Base-by-base conservation (phyloP, 2,113 vertebrate species). In the Sula dactylatra region DNA sequence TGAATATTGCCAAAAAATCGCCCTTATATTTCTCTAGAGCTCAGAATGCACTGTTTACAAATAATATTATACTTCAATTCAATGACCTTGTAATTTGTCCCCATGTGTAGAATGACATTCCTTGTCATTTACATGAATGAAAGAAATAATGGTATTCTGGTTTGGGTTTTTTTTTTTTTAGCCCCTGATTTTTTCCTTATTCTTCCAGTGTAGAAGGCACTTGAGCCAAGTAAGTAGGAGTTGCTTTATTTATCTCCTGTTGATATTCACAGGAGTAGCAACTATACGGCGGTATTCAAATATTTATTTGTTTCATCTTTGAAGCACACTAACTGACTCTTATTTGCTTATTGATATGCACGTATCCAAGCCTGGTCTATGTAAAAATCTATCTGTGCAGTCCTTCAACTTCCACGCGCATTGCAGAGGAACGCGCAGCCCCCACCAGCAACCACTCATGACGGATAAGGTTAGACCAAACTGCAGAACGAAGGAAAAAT, bases 81-180 rank as follows among this genome's bases (percentile, higher is more conserved):
- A 70, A 26, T 74, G 90, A 84, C 71, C 90, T 74, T 49, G 36
- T 64, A 81, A 93, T 93, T 91, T 93, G 79, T 93, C 71, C 45
- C 86, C 82, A 16, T 44, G 67, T 92, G 69, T 66, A 88, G 89
- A 74, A 55, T 31, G 50, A 27, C 18, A 36, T 86, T 93, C 73
- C 52, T 83, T 82, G 67, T 73, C 88, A 84, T 86, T 65, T 59
- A 82, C 78, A 79, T 40, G 94, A 94, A 86, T 65, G 56, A 87
- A 79, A 77, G 52, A 88, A n/a, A 20, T 19, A 26, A 31, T 1
- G 34, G 16, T 22, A 26, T n/a, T 78, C 19, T 70, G 40, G 47
- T 72, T 29, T 50, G 24, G 22, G 21, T 11, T 52, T 27, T 77
- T 70, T 38, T 22, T 93, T 79, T 26, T 94, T 80, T 27, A 69